Evolutionary conservation across 2,113 vertebrate species (phyloP), one percentile per base, ranked within the genome.

Genomic region (Lycocorax pyrrhopterus): DNA sequence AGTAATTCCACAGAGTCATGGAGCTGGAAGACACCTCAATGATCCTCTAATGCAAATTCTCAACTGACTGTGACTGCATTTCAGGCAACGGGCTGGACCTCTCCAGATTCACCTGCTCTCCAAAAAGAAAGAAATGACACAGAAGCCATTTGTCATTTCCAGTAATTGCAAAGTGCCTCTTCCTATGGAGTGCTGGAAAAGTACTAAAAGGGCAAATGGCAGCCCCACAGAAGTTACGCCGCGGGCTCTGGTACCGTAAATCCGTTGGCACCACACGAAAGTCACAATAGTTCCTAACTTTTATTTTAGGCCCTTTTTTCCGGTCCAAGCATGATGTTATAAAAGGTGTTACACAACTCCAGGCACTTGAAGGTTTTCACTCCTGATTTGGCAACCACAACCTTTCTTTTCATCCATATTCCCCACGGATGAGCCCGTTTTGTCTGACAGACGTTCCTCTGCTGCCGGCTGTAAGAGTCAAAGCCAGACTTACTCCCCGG

Each of bases 121-220:
- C 81, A 93, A 95, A 97, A 94, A 95, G 83, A 95, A 89, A 95
- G 85, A 71, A 74, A 94, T 60, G 4, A 87, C 91, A 68, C 60
- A 77, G 78, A 73, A 67, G 69, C 81, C 89, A 95, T 90, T 93
- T 89, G 87, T 77, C 89, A 90, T 35, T 96, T 97, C 94, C 94
- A 96, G 87, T 86, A 96, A 95, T 95, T 96, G 81, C 94, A 81
- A 91, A 91, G 85, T 44, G 51, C 80, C 79, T 84, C 90, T 96
- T 95, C 94, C 90, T 90, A 95, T 84, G 66, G 85, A 84, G 93
- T 69, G 89, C 55, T 94, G 93, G 93, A 93, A 94, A 95, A 97
- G 93, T 33, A 87, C 83, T 89, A 84, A 90, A 87, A 97, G 74
- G 94, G 76, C 93, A 94, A 92, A 73, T 51, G 83, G 93, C 93